Conservation (phyloP, 2,888 invertebrate species). For the Hedychridium roseum region DNA sequence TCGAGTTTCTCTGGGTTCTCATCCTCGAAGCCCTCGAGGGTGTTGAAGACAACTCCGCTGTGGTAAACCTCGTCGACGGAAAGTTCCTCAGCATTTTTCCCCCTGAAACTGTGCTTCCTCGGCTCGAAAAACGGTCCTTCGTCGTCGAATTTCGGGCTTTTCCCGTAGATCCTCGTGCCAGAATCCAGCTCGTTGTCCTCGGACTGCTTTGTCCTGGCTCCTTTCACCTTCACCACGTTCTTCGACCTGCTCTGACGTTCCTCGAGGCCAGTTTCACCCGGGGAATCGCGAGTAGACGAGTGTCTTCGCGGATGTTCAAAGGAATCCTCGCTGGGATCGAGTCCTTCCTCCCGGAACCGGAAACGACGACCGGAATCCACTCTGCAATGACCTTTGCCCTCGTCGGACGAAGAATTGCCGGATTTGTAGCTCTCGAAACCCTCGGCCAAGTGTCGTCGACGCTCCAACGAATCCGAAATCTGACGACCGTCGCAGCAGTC, state of each 20-base stretch:
- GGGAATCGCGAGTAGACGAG: too few species aligned
- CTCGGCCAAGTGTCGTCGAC: constrained; percentile 30
- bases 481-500: constrained; percentile 53
- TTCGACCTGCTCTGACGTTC: constrained; percentile 49
- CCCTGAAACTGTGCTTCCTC: constrained; percentile 35
- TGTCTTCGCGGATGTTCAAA: too few species aligned
- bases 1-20: constrained; percentile 40
- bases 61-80: constrained; percentile 36
- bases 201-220: constrained; percentile 54
- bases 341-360: too few species aligned
- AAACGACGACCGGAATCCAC: constrained; percentile 40
- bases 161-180: constrained; percentile 56
- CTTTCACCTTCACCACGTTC: constrained; percentile 49
- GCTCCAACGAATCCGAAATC: constrained; percentile 34
- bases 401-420: constrained; percentile 51
- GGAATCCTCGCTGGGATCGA: too few species aligned
- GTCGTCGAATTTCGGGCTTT: constrained; percentile 61
- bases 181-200: constrained; percentile 56
- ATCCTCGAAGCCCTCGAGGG: constrained; percentile 55
- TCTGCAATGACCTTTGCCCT: constrained; percentile 39
- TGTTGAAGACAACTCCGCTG: constrained; percentile 58
- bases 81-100: constrained; percentile 19
- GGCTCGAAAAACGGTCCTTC: constrained; percentile 45
- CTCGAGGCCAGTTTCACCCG: too few species aligned
- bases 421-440: constrained; percentile 34